Base-by-base conservation (phyloP, 2,888 invertebrate species). In the Lasioglossum oenotherae region DNA sequence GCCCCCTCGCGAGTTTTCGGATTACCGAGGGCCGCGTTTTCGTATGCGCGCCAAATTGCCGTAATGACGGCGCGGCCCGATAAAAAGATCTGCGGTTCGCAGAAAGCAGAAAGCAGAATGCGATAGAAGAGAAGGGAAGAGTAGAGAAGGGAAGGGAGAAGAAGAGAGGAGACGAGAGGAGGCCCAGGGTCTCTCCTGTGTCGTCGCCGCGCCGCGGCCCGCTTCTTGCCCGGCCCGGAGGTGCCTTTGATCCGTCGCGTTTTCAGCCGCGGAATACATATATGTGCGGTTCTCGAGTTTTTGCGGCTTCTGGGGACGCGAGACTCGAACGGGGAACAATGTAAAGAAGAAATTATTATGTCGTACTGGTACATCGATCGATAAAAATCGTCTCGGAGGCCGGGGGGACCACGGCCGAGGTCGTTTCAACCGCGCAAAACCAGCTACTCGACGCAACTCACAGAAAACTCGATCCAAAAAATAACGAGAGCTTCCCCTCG, bases 51-150 rank as follows among this genome's bases (percentile, higher is more conserved):
- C 90, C 90, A 92, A 93, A 93, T 93, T 92, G 92, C 91, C 87
- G 89, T 92, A 93, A 93, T 93, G 91, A 93, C 90, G 90, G 92
- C 87, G 86, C 90, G 82, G 85, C 90, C 80, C 77, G 57, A 88
- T 87, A 92, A 92, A 93, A 92, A 90, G 87, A 23, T 23, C 82
- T 87, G 90, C 74, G 53, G 90, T 93, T 92, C 92, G 92, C 90
- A 93, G 92, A 92, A 93, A 91, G 92, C 90, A 93, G 92, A 92
- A 93, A 91, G 88, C 89, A 90, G 91, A 92, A 91, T 90, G 91
- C 87, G 82, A 88, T 86, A 75, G 84, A 53, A 53, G 53, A 23
- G 53, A 53, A 19, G 16, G 4, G 49, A 19, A 19, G 49, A 19
- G 49, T 19, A 53, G 53, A 53, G 53, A 23, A 31, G 31, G 31